A percentile compares a stretch with the other conserved stretches of the same genome.
These are phyloP conservation scores for Aromia moschata DNA, from an alignment of 2,888 invertebrate species.

Conservation along the genomic window DNA sequence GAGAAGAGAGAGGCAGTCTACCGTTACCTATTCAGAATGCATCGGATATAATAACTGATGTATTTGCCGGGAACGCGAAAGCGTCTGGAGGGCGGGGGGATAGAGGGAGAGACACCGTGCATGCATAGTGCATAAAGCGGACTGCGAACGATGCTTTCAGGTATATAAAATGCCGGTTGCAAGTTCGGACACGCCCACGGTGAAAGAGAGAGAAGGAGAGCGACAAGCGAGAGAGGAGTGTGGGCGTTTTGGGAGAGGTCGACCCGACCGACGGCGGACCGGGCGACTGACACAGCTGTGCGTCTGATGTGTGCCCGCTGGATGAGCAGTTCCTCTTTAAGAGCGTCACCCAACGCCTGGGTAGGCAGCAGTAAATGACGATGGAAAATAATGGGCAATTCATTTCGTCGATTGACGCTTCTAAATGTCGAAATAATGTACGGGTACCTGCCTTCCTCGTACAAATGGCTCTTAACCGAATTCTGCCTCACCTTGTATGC, in stretches of 20 bases:
- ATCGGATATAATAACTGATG: constrained; percentile 40
- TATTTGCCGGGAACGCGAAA: constrained; percentile 21
- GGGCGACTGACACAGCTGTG: constrained; percentile 56
- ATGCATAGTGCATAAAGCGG: constrained; percentile 33
- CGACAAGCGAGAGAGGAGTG: constrained; percentile 44
- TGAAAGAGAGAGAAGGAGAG: no score
- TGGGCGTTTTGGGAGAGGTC: constrained; percentile 50
- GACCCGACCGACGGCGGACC: constrained; percentile 49
- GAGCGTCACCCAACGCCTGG: no score
- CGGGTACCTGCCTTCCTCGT: no score
- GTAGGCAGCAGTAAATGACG: no score
- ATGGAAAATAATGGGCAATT: no score
- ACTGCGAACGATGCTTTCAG: constrained; percentile 19
- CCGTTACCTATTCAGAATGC: constrained; percentile 41
- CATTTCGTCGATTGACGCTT: no score
- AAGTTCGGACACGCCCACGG: constrained; percentile 50
- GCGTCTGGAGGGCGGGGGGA: constrained; percentile 10
- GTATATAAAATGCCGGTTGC: constrained; percentile 25
- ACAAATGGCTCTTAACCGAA: no score
- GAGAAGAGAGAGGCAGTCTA: constrained; percentile 28
- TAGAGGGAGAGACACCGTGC: constrained; percentile 6
- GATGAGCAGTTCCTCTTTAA: constrained; percentile 49
- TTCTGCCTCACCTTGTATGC: no score
- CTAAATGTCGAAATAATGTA: no score
- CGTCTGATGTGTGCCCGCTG: constrained; percentile 32